A percentile compares a stretch with the other conserved stretches of the same genome.
Evolutionary conservation across 2,797 vertebrate species (phyloP).

Genomic region (Notolepis coatsorum): DNA sequence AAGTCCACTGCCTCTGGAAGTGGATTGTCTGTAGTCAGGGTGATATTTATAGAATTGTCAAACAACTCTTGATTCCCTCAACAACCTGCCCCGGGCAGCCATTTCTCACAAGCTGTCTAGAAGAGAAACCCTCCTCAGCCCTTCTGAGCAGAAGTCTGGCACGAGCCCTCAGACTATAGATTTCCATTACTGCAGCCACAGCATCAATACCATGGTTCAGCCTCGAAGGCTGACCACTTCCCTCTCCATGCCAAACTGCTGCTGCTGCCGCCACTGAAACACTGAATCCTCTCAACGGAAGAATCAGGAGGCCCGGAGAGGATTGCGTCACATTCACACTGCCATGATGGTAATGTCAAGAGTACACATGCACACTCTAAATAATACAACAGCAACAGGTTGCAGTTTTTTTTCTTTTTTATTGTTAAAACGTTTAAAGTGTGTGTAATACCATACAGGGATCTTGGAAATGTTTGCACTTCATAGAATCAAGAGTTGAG

Average conservation of each 20-base stretch:
- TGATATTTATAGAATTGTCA: slow-evolving; percentile 64
- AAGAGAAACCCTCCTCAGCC: slow-evolving; percentile 38
- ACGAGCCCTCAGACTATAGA: slow-evolving; percentile 44
- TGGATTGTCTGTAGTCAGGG: slow-evolving; percentile 54
- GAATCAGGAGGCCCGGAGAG: neutral
- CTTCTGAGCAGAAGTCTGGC: slow-evolving; percentile 39
- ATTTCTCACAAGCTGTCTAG: slow-evolving; percentile 48
- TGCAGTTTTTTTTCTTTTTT: too few species aligned
- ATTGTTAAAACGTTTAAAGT: too few species aligned
- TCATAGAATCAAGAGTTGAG: too few species aligned
- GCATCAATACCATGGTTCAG: slow-evolving; percentile 27
- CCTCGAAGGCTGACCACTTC: slow-evolving; percentile 12
- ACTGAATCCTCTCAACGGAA: slow-evolving; percentile 10
- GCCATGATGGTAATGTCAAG: neutral
- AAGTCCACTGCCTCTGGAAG: slow-evolving; percentile 45
- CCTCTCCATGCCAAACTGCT: slow-evolving; percentile 4
- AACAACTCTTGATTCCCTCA: slow-evolving; percentile 43
- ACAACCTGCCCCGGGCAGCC: slow-evolving; percentile 41
- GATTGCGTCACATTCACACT: neutral
- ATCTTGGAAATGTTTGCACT: too few species aligned
- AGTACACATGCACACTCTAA: neutral
- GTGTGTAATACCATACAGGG: too few species aligned
- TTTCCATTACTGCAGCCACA: slow-evolving; percentile 54
- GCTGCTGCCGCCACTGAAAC: neutral
- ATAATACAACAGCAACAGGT: slow-evolving; percentile 6